phyloP scores from a whole-genome alignment of 2,113 vertebrate genomes.

The Lipotes vexillifer region DNA sequence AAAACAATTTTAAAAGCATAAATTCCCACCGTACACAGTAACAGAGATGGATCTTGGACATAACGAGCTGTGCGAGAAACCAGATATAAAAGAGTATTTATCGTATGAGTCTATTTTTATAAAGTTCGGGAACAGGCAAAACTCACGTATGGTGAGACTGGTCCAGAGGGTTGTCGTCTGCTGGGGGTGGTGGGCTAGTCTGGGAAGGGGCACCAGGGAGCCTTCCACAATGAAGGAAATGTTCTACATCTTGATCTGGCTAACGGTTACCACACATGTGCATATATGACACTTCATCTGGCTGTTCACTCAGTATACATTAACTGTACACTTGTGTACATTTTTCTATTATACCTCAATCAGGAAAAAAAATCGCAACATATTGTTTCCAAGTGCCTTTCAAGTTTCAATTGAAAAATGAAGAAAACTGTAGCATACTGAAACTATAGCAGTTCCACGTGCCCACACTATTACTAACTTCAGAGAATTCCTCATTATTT shows the following conservation, averaged over 20 bases:
- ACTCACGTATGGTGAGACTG: background rate
- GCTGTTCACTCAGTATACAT: background rate
- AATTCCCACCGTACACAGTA: background rate
- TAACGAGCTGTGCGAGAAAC: background rate
- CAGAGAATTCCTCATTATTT: constrained; percentile 18
- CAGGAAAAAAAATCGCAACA: background rate
- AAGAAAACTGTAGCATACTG: background rate
- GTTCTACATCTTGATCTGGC: background rate
- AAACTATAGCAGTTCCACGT: background rate
- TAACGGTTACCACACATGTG: background rate
- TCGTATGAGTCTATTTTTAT: background rate
- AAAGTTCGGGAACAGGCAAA: background rate
- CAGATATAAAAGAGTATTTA: background rate
- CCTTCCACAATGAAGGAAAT: background rate
- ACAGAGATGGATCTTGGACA: background rate
- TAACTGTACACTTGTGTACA: background rate
- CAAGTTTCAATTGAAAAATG: constrained; percentile 4
- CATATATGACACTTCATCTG: background rate
- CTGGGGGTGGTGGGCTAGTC: too few relatives aligned
- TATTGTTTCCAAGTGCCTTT: background rate
- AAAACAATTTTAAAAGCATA: background rate
- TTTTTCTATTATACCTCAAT: background rate
- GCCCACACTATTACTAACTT: background rate
- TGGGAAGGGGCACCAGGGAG: background rate
- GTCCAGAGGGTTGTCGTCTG: background rate